Conservation (phyloP, 2,888 invertebrate species). For the Machimus rusticus region DNA sequence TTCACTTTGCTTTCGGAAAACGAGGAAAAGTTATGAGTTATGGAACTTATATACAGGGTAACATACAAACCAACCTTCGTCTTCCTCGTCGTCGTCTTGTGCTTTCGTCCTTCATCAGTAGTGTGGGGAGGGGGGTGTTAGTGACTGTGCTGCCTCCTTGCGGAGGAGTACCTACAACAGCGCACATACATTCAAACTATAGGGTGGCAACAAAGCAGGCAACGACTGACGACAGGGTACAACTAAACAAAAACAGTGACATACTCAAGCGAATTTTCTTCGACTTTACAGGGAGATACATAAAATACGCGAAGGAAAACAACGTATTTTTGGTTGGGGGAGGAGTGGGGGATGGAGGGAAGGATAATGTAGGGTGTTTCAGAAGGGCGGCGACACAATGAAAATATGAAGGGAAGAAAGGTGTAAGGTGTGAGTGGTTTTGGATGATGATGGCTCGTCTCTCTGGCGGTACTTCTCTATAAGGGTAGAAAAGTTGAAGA, state of each 20-base stretch:
- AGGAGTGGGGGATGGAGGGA: too few relatives aligned
- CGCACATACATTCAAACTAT: background rate
- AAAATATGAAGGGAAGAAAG: background rate
- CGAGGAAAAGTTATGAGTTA: constrained; percentile 22
- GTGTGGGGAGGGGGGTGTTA: too few relatives aligned
- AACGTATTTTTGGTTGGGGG: background rate
- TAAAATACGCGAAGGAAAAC: background rate
- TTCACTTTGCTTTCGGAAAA: constrained; percentile 29
- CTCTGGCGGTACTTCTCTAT: background rate
- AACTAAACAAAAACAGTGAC: background rate
- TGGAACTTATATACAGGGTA: background rate
- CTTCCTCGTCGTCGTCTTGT: background rate
- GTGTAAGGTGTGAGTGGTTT: background rate
- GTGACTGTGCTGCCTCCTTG: background rate
- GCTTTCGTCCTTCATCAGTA: background rate
- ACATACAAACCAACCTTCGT: background rate
- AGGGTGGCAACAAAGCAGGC: background rate
- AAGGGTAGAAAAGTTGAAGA: background rate
- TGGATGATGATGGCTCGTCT: background rate
- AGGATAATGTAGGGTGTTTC: background rate
- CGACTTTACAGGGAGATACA: background rate
- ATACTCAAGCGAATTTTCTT: background rate
- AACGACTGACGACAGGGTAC: background rate
- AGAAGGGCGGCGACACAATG: background rate
- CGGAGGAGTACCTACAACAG: background rate